These are phyloP conservation scores for Trilocha varians DNA, from an alignment of 2,888 invertebrate genomes.

Conservation along the genomic window DNA sequence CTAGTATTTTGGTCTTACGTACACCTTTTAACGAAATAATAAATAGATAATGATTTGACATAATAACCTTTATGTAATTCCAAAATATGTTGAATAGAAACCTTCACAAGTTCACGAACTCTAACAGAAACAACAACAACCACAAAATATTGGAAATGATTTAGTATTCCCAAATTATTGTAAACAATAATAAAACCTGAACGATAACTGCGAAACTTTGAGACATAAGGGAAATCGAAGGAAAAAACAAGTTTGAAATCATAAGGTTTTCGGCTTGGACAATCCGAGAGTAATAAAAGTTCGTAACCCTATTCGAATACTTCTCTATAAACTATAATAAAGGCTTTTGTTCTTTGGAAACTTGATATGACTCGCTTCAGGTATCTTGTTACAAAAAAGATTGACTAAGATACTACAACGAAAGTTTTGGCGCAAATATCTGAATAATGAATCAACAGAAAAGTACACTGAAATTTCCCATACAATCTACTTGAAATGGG, in stretches of 20 bases:
- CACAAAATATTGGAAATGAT: neutral
- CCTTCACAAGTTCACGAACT: neutral
- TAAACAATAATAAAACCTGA: neutral
- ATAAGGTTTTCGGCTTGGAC: neutral
- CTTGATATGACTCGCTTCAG: neutral
- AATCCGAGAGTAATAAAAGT: neutral
- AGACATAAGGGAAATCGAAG: neutral
- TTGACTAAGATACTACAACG: neutral
- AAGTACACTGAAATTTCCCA: no score
- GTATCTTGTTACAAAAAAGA: neutral
- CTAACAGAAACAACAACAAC: constrained; percentile 9
- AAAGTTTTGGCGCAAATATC: no score
- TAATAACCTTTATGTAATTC: no score
- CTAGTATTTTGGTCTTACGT: no score
- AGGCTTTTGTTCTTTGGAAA: neutral
- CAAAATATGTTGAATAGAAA: no score
- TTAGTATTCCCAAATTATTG: no score
- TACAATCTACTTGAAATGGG: no score
- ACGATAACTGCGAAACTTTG: constrained; percentile 1
- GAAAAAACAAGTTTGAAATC: constrained; percentile 3
- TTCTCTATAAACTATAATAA: neutral
- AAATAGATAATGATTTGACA: no score
- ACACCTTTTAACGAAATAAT: no score
- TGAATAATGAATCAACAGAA: neutral
- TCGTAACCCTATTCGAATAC: neutral